These are phyloP conservation scores for Archips crataeganus DNA, from an alignment of 2,888 invertebrate genomes.

Conservation along the genomic window DNA sequence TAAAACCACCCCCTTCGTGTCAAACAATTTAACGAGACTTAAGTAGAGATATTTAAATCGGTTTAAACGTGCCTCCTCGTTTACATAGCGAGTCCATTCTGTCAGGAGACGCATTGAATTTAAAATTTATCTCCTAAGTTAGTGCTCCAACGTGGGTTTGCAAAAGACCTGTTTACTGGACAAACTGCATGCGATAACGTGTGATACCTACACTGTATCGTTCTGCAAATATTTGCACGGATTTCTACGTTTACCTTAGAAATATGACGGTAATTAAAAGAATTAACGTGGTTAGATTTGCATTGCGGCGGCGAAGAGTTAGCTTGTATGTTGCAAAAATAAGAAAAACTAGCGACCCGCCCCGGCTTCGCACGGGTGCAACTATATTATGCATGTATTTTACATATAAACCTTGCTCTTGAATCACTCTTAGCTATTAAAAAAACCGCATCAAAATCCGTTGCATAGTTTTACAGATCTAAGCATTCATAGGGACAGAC, in stretches of 20 bases:
- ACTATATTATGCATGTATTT: too few relatives aligned
- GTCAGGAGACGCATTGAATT: conserved; percentile 54
- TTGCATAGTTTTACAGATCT: too few relatives aligned
- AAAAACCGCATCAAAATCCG: too few relatives aligned
- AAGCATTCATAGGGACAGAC: too few relatives aligned
- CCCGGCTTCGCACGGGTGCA: too few relatives aligned
- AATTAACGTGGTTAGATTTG: not conserved
- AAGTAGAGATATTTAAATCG: not conserved
- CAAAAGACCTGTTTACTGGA: conserved; percentile 53
- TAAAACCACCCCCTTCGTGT: not conserved
- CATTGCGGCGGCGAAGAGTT: not conserved
- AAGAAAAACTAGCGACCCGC: too few relatives aligned
- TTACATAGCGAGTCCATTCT: conserved; percentile 34
- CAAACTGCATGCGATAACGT: conserved; percentile 60
- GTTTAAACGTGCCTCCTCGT: conserved; percentile 11
- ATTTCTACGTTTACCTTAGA: not conserved
- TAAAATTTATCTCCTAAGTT: conserved; percentile 53
- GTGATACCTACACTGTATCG: conserved; percentile 20
- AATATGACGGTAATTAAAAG: conserved; percentile 7
- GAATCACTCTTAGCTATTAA: too few relatives aligned
- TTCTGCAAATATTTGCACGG: conserved; percentile 7
- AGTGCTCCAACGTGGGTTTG: conserved; percentile 50
- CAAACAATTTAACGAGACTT: not conserved
- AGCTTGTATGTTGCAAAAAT: not conserved
- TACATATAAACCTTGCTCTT: too few relatives aligned